These are phyloP conservation scores for Rattus rattus DNA, from an alignment of 2,113 vertebrate genomes.

Conservation along the genomic window DNA sequence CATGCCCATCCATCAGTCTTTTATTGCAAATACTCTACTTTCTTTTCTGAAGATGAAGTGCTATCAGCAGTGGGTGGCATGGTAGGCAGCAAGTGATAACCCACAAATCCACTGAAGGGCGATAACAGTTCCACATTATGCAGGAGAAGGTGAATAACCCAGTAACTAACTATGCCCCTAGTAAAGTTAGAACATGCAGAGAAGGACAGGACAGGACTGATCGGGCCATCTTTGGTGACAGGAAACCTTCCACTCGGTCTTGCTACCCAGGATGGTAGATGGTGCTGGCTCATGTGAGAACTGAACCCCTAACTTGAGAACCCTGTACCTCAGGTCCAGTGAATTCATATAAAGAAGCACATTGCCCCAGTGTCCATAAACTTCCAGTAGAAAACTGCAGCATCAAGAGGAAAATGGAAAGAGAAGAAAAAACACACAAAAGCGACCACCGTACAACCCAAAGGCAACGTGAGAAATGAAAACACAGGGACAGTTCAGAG, in stretches of 20 bases:
- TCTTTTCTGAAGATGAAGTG: background rate
- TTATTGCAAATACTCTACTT: background rate
- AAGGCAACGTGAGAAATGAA: slow-evolving; percentile 32
- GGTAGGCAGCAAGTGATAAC: background rate
- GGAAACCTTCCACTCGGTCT: background rate
- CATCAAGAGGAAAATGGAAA: slow-evolving; percentile 12
- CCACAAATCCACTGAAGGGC: background rate
- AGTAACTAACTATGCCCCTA: background rate
- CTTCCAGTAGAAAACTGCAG: background rate
- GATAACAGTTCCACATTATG: background rate
- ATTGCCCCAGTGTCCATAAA: background rate
- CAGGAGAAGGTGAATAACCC: background rate
- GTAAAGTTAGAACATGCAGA: background rate
- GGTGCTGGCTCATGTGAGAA: background rate
- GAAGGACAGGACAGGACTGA: background rate
- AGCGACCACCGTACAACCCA: background rate
- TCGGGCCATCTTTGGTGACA: background rate
- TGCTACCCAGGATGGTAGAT: background rate
- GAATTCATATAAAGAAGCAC: background rate
- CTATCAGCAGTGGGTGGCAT: background rate
- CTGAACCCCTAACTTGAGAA: background rate
- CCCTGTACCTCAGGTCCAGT: background rate
- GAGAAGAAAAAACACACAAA: slow-evolving; percentile 58
- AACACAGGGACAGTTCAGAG: background rate
- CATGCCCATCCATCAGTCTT: background rate